A percentile compares a stretch with the other conserved stretches of the same genome.
Conservation (phyloP, 1,140 invertebrate genomes). For the Plectrocnemia conspersa region DNA sequence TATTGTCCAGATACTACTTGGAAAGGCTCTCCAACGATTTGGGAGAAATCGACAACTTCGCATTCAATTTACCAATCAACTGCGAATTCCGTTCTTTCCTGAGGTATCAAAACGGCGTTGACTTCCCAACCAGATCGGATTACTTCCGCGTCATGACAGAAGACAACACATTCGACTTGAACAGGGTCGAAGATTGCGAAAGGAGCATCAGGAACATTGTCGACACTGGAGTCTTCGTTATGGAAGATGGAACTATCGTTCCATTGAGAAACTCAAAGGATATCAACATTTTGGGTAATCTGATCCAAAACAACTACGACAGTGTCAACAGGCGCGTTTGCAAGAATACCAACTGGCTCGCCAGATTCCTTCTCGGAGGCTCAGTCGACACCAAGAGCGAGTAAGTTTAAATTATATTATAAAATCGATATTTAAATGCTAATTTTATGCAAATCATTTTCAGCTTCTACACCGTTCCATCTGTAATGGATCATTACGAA, state of each 20-base stretch:
- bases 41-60: slow-evolving; percentile 50
- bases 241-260: slow-evolving; percentile 51
- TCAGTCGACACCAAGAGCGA: too few relatives aligned
- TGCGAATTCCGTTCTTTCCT: slow-evolving; percentile 60
- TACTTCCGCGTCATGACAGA: slow-evolving; percentile 41
- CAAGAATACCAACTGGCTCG: slow-evolving; percentile 35
- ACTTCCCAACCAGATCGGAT: slow-evolving; percentile 54
- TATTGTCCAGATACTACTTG: slow-evolving; percentile 57
- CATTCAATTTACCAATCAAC: slow-evolving; percentile 49
- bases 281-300: slow-evolving; percentile 52
- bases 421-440: background rate
- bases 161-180: slow-evolving; percentile 43
- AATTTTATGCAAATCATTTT: slow-evolving; percentile 14
- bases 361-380: too few relatives aligned
- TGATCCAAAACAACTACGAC: slow-evolving; percentile 53
- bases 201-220: slow-evolving; percentile 53
- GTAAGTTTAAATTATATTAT: slow-evolving; percentile 15
- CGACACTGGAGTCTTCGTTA: slow-evolving; percentile 61
- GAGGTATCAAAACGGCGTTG: slow-evolving; percentile 58
- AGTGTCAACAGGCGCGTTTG: slow-evolving; percentile 45
- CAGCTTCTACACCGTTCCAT: slow-evolving; percentile 25
- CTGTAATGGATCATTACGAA: slow-evolving; percentile 46
- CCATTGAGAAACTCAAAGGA: slow-evolving; percentile 53
- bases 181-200: slow-evolving; percentile 51
- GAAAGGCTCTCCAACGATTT: slow-evolving; percentile 56